phyloP scores from a whole-genome alignment of 1,140 invertebrate species.

The Megalopta genalis region DNA sequence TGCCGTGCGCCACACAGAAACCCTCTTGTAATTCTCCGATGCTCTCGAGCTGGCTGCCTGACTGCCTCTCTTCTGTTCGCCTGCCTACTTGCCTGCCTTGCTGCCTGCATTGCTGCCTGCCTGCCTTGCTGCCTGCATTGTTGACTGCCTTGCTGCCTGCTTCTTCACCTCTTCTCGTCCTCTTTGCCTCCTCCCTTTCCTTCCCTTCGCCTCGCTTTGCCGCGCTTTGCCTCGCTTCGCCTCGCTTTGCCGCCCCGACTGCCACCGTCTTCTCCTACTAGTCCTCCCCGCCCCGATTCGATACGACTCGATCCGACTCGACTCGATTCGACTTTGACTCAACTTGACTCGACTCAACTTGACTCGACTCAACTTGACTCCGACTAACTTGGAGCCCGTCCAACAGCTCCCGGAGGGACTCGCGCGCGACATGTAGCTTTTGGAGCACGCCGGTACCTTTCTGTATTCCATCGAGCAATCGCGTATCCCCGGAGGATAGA shows the following conservation, averaged over 20 bases:
- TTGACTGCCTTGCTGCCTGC: no score
- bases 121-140: neutral
- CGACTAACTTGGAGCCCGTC: constrained; percentile 51
- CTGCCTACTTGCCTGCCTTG: constrained; percentile 4
- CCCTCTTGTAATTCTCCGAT: constrained; percentile 65
- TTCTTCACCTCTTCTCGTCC: neutral
- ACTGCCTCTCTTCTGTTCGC: constrained; percentile 24
- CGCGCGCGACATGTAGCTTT: constrained; percentile 44
- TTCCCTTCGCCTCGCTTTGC: neutral
- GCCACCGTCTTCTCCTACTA: neutral
- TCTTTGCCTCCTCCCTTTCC: constrained; percentile 1
- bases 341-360: neutral
- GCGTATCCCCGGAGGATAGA: constrained; percentile 9
- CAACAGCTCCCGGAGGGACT: constrained; percentile 46
- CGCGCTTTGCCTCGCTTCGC: neutral
- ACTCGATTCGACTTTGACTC: neutral
- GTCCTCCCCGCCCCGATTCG: constrained; percentile 10
- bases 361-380: neutral
- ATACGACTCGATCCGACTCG: neutral
- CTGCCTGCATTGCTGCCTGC: constrained; percentile 5
- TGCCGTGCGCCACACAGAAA: constrained; percentile 66
- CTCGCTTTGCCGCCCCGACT: neutral
- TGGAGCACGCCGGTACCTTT: constrained; percentile 33
- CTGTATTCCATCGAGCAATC: constrained; percentile 32
- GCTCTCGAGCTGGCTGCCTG: constrained; percentile 47